Conservation (phyloP, 2,888 invertebrate species). For the Nephrotoma guestfalica region DNA sequence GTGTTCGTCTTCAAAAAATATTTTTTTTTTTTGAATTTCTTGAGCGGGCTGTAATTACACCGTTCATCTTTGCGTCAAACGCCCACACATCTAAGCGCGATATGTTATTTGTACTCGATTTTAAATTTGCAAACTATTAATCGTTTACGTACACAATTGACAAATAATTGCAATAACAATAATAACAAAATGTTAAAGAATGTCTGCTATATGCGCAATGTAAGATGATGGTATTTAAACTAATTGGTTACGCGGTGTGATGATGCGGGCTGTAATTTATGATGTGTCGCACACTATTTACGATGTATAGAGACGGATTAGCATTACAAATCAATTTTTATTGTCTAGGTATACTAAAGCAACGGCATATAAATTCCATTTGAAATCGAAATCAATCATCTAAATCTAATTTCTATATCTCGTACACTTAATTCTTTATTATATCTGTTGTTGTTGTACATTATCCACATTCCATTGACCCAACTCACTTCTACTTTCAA, state of each 20-base stretch:
- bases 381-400: not conserved
- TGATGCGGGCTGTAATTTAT: not conserved
- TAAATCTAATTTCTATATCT: not conserved
- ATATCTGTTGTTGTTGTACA: not conserved
- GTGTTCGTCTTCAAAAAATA: not conserved
- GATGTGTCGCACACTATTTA: not conserved
- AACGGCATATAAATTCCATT: not conserved
- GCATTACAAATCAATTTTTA: not conserved
- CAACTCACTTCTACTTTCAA: not conserved
- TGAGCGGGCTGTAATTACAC: not conserved
- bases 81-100: not conserved
- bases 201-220: not conserved
- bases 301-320: not conserved
- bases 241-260: not conserved
- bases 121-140: not conserved
- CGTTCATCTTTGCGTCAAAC: not conserved
- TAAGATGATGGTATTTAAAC: not conserved
- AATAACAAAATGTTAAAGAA: not conserved
- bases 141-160: not conserved
- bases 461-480: not conserved
- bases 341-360: not conserved
- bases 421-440: not conserved
- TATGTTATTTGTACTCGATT: not conserved
- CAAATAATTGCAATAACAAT: not conserved
- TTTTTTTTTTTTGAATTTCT: not conserved